A percentile compares a stretch with the other conserved stretches of the same genome.
These are phyloP conservation scores for Nezara viridula DNA, from an alignment of 2,888 invertebrate species.

Conservation along the genomic window DNA sequence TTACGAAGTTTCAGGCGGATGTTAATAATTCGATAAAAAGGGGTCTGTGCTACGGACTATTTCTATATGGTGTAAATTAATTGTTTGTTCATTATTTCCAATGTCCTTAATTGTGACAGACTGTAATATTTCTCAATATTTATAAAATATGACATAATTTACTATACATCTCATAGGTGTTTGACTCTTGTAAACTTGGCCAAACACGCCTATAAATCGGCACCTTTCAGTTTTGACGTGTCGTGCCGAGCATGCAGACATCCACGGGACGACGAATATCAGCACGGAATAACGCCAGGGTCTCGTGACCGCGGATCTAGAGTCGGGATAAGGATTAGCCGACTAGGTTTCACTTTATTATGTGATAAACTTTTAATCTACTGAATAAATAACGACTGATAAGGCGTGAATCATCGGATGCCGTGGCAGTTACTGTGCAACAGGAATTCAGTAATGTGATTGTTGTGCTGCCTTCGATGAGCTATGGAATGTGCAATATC, in stretches of 20 bases:
- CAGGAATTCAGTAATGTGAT: neutral
- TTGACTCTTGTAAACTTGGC: neutral
- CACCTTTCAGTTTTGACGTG: neutral
- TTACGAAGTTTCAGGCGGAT: too few species aligned
- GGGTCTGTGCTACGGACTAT: too few species aligned
- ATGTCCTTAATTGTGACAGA: too few species aligned
- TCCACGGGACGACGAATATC: neutral
- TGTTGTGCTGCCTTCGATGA: neutral
- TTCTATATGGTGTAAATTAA: too few species aligned
- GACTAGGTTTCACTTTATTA: constrained; percentile 9
- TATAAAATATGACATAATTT: too few species aligned
- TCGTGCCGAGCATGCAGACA: neutral
- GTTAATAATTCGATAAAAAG: too few species aligned
- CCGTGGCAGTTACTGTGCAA: neutral
- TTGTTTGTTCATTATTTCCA: too few species aligned
- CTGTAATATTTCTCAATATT: too few species aligned
- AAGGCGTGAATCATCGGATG: neutral
- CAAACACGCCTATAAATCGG: neutral
- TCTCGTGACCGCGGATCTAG: neutral
- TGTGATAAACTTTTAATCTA: constrained; percentile 25
- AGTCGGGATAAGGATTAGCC: neutral
- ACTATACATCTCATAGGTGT: too few species aligned
- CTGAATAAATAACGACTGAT: neutral
- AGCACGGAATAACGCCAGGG: neutral
- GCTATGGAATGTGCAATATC: neutral